Evolutionary conservation across 2,888 invertebrate species (phyloP), one percentile per base, ranked within the genome.

Genomic region (Drosophila paracracens): DNA sequence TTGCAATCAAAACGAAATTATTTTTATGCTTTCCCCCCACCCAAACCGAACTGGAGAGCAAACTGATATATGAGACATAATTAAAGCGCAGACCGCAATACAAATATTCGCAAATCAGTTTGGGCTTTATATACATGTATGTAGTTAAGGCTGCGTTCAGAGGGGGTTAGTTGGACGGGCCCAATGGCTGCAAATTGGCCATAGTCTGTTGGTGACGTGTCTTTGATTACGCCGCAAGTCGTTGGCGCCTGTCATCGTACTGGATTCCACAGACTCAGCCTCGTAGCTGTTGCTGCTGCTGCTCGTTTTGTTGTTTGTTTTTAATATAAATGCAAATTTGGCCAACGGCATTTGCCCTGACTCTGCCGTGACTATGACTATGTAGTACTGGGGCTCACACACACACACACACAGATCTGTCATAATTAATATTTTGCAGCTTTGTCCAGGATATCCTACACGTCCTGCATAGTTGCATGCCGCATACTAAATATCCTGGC

Each of bases 41-140:
- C 54, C 50, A 16, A 25, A 25, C 4, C 25, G n/a, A 79, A 54
- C 72, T 50, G 62, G 57, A 73, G 73, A 77, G 79, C 70, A 71
- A 75, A 84, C 83, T 92, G 92, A 92, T 92, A 92, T 92, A 92
- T 92, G 92, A 92, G 91, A 83, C 90, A 89, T 92, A 92, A 92
- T 92, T 92, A 92, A 92, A 90, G 89, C 88, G 84, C 83, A 83
- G 79, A 66, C 90, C 88, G 77, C 82, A 79, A 62, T 76, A 54
- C 81, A 71, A 78, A 78, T 71, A 78, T 73, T 56, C 74, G 61
- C 64, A 67, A 82, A 89, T 91, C 91, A 88, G 88, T 87, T 86
- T 87, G 87, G 79, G 91, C 87, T 18, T 27, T 27, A 27, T 27
- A 18, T 27, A 50, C 27, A 50, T 25, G 25, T 25, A 50, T 27